Conservation (phyloP, 2,888 invertebrate genomes). For the Hipparchia sbordonii region DNA sequence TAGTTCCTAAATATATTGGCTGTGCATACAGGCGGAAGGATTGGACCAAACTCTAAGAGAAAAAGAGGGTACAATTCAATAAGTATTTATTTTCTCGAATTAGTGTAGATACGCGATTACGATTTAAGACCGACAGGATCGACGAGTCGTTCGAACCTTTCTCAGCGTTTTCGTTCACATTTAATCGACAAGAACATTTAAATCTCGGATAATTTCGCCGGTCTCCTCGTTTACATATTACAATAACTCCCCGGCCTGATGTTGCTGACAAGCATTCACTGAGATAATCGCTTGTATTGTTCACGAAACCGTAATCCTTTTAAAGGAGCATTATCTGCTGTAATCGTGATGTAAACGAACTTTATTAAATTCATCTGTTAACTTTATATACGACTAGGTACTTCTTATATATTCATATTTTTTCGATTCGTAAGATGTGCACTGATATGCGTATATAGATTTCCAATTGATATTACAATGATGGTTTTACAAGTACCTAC, state of each 20-base stretch:
- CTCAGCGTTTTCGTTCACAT: conserved; percentile 40
- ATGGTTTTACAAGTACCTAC: too few species aligned
- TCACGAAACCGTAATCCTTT: conserved; percentile 69
- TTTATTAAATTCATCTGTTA: conserved; percentile 59
- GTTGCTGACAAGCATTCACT: conserved; percentile 69
- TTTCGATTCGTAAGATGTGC: neutral
- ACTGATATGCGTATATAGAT: neutral
- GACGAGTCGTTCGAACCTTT: conserved; percentile 3
- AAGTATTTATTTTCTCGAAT: neutral
- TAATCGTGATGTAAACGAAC: conserved; percentile 62
- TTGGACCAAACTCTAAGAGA: too few species aligned
- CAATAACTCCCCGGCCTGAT: conserved; percentile 61
- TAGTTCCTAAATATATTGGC: too few species aligned
- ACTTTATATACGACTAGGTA: conserved; percentile 10
- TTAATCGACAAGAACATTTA: conserved; percentile 60
- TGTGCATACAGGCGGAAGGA: too few species aligned
- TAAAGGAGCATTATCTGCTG: conserved; percentile 66
- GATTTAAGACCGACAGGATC: neutral
- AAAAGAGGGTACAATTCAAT: neutral
- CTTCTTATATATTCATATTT: neutral
- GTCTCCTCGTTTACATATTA: conserved; percentile 67
- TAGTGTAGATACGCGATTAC: neutral
- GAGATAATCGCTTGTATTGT: conserved; percentile 73
- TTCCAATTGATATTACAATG: neutral
- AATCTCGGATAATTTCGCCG: conserved; percentile 51